These are phyloP conservation scores for Smutsia gigantea DNA, from an alignment of 2,797 vertebrate species.

Conservation along the genomic window DNA sequence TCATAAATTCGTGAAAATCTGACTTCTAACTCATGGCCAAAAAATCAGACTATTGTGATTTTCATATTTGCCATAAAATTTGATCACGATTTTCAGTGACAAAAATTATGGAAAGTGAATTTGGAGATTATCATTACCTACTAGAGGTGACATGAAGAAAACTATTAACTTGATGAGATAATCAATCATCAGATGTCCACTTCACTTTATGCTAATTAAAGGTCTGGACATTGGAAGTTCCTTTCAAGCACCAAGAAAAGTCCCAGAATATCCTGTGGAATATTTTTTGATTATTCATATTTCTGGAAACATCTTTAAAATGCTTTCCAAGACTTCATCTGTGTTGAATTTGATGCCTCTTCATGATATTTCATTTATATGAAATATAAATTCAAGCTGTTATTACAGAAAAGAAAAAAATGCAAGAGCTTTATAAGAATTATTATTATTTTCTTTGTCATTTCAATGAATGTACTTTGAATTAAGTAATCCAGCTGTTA, in stretches of 20 bases:
- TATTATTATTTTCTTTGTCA: neutral
- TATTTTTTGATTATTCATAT: neutral
- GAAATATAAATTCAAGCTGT: constrained; percentile 28
- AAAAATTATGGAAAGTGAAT: constrained; percentile 20
- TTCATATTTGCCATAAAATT: neutral
- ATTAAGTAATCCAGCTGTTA: neutral
- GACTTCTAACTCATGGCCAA: neutral
- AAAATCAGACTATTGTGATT: neutral
- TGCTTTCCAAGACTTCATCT: neutral
- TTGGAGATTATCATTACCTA: neutral
- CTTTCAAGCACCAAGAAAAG: neutral
- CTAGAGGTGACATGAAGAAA: neutral
- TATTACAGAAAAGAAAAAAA: neutral
- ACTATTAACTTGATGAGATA: neutral
- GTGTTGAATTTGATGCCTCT: neutral
- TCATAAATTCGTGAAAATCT: neutral
- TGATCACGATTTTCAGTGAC: neutral
- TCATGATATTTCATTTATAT: neutral
- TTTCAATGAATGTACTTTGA: neutral
- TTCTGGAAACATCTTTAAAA: constrained; percentile 34
- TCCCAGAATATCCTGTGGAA: neutral
- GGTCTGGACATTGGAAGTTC: neutral
- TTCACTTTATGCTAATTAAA: neutral
- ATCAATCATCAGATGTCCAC: neutral
- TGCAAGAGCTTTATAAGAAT: neutral